These are phyloP conservation scores for Ricordea florida DNA, from an alignment of 92 coral and sea anemone species.

Conservation along the genomic window DNA sequence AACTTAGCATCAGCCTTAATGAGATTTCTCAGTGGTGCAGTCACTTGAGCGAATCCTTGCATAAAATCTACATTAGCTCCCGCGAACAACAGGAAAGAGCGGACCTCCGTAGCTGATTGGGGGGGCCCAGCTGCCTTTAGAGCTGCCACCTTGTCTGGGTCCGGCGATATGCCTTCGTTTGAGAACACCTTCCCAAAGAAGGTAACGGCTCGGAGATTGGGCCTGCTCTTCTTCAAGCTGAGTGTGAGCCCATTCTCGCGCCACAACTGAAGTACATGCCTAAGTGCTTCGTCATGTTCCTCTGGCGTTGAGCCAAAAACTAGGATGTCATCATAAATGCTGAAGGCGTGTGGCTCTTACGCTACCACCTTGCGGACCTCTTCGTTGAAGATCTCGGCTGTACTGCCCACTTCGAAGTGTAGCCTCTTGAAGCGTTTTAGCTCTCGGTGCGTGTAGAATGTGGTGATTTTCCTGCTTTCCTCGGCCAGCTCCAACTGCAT, in stretches of 20 bases:
- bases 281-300: conserved; percentile 23
- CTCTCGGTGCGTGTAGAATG: conserved; percentile 45
- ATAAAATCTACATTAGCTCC: conserved; percentile 5
- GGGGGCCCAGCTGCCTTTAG: too few species aligned
- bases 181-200: conserved; percentile 1
- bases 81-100: conserved; percentile 3
- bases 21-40: neutral
- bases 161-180: neutral
- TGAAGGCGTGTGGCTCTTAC: conserved; percentile 37
- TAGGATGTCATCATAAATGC: conserved; percentile 44
- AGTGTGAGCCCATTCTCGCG: neutral
- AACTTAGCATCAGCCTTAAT: neutral
- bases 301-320: conserved; percentile 37
- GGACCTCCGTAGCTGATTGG: conserved; percentile 10
- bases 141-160: too few species aligned
- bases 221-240: neutral
- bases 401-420: conserved; percentile 54
- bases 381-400: conserved; percentile 52
- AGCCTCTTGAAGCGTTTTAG: conserved; percentile 28
- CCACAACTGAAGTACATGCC: neutral
- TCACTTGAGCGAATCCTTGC: neutral
- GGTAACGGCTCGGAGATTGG: neutral
- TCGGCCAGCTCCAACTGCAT: conserved; percentile 46
- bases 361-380: conserved; percentile 35
- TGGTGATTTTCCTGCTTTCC: conserved; percentile 43